Conservation (phyloP, 2,888 invertebrate species). For the Lasioglossum morio region DNA sequence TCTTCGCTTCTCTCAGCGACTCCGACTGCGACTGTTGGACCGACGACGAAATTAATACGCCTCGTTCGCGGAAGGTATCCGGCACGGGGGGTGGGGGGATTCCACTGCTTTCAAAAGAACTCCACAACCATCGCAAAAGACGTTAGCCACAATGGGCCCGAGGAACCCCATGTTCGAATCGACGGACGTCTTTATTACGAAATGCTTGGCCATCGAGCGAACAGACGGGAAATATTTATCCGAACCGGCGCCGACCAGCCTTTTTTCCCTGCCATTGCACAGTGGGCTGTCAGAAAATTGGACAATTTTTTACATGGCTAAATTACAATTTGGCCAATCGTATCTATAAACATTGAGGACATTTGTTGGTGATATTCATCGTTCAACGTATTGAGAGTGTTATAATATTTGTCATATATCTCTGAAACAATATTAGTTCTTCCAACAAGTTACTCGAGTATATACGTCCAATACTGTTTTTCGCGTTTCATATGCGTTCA, state of each 20-base stretch:
- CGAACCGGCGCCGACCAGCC: not conserved
- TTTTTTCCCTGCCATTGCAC: not conserved
- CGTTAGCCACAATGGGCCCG: conserved; percentile 38
- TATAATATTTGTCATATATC: not conserved
- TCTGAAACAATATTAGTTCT: not conserved
- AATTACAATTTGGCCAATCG: no score
- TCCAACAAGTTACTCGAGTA: not conserved
- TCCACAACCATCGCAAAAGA: conserved; percentile 8
- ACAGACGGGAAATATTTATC: conserved; percentile 36
- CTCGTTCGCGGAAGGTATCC: conserved; percentile 41
- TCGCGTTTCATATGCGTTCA: not conserved
- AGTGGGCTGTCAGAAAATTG: not conserved
- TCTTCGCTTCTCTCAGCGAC: conserved; percentile 7
- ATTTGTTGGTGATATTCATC: no score
- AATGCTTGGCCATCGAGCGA: conserved; percentile 14
- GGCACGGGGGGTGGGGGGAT: no score
- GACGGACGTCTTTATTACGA: conserved; percentile 36
- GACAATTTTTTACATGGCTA: no score
- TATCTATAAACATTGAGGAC: no score
- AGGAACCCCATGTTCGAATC: conserved; percentile 16
- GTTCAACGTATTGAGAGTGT: not conserved
- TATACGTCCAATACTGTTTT: not conserved
- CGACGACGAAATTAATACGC: conserved; percentile 59
- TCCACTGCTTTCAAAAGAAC: conserved; percentile 31
- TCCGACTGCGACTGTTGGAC: conserved; percentile 23